Evolutionary conservation across 2,113 vertebrate genomes (phyloP), one percentile per base, ranked within the genome.

Genomic region (Lophius piscatorius): DNA sequence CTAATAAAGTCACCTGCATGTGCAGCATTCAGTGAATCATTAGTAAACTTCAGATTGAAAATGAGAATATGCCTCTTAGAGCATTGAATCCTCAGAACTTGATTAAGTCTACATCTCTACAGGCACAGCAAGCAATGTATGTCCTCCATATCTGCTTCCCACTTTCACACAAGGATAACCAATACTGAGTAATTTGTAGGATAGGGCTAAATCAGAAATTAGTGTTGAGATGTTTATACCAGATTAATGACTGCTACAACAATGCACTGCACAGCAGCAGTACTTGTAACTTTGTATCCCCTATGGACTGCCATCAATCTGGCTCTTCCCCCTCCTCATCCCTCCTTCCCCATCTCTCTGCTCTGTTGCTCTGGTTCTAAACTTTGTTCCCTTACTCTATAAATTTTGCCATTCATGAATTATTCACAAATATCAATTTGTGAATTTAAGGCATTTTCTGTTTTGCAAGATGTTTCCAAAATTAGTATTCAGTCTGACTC

Each of bases 21-120:
- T 65, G 31, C 47, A 49, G 73, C 64, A 72, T 77, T 33, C 52
- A 13, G 49, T 40, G 59, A 80, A 86, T 84, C 80, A 46, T 76
- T 80, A 64, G 24, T 28, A 63, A 44, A 64, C 77, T 47, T 31
- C 56, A 68, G 70, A 70, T 35, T 45, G 56, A 67, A 63, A 78
- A 87, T 73, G 71, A 60, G 66, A 74, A 82, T 60, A 59, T 54
- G 57, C 58, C 26, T 50, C 63, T 46, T 69, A 46, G 55, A 73
- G 59, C 59, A 50, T 56, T 38, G 63, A 60, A 70, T 51, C 45
- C 22, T 55, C 28, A n/a, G 45, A 47, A 17, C 33, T 17, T 23
- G 70, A 51, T 39, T n/a, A n/a, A n/a, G n/a, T n/a, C n/a, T n/a
- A n/a, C n/a, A 24, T 33, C 59, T 54, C 29, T 34, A 26, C 50